Evolutionary conservation across 2,797 vertebrate genomes (phyloP), one percentile per base, ranked within the genome.

Genomic region (Enteromius afrohamiltoni): DNA sequence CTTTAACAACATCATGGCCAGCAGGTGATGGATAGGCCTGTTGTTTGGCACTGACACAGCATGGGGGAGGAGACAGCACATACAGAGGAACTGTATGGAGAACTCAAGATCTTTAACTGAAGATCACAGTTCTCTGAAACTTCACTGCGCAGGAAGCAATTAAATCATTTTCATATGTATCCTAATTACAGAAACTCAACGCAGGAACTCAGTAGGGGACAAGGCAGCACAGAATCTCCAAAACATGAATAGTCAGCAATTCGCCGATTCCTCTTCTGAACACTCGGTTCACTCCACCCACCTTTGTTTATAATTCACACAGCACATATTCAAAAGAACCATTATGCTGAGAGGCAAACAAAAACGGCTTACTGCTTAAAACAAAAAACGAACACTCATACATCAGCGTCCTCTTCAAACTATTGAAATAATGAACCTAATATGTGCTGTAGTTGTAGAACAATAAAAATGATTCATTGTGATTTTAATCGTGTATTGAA

Each of bases 1-100:
- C 70, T 60, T 80, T 80, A 82, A 74, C 84, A 85, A 51, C 65
- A 67, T 82, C 53, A 60, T 21, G 37, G 47, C 37, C 70, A 55
- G 75, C 47, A 79, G 34, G 80, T 79, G 75, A 85, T 83, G 68
- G 80, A 85, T 79, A 58, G 21, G 23, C 68, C 71, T 53, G 40
- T 74, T 78, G 84, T 79, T 82, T 73, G 31, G 31, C 53, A 40
- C 69, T 74, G 68, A 78, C 47, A 83, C 65, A 85, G 65, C 60
- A 73, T 53, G 62, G 71, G 55, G 40, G 58, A 82, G 45, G 31
- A 82, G 34, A 23, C 0, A 70, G 55, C 58, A 73, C 47, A 31
- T 62, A 64, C 53, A 80, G 5, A 4, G 16, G 8, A 60, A 65
- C 55, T 4, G 4, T 64, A 53, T 31, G 17, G 70, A 42, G 64